Evolutionary conservation across 2,113 vertebrate species (phyloP).

Genomic region (Carollia perspicillata): DNA sequence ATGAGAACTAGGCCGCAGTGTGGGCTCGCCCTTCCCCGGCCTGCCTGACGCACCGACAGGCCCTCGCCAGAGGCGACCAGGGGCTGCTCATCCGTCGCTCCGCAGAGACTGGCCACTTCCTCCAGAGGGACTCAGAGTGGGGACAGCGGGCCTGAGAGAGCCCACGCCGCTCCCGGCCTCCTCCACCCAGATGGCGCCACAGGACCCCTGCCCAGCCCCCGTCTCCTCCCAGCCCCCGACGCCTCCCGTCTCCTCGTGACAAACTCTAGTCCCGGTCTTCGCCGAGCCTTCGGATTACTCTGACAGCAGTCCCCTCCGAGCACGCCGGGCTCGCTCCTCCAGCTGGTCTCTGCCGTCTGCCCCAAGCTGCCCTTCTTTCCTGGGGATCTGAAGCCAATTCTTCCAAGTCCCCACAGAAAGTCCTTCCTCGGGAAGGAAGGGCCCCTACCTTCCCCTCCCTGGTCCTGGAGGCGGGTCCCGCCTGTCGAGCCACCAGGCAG

Average conservation of each 20-base stretch:
- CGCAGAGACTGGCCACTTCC: slow-evolving; percentile 6
- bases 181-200: neutral
- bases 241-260: neutral
- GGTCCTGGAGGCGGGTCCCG: neutral
- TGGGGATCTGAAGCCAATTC: neutral
- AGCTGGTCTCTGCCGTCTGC: neutral
- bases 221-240: neutral
- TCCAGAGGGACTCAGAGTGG: slow-evolving; percentile 33
- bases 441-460: neutral
- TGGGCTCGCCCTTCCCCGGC: neutral
- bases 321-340: neutral
- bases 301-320: neutral
- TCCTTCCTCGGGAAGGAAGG: neutral
- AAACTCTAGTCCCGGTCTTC: neutral
- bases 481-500: too few relatives aligned
- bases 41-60: slow-evolving; percentile 19
- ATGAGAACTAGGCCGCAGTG: neutral
- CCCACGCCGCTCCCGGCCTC: neutral
- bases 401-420: neutral
- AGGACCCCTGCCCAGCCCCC: neutral
- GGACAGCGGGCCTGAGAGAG: neutral
- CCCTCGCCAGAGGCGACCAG: neutral
- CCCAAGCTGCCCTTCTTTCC: neutral
- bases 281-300: neutral
- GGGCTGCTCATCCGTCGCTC: slow-evolving; percentile 42